phyloP scores from a whole-genome alignment of 2,113 vertebrate genomes.

The Micronycteris hirsuta region DNA sequence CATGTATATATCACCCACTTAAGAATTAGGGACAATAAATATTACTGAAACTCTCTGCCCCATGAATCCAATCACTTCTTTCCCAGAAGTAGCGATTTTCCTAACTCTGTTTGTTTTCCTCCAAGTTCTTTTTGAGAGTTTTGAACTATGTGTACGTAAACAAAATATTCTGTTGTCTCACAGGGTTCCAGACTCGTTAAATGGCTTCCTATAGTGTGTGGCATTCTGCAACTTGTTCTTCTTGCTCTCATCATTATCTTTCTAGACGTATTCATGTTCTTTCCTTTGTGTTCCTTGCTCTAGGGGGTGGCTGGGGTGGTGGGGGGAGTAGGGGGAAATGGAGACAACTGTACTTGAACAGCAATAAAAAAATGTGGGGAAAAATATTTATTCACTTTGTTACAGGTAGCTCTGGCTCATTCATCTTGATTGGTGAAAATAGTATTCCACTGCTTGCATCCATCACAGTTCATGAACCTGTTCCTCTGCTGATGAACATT shows the following conservation, averaged over 20 bases:
- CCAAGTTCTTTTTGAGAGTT: neutral
- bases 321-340: no score
- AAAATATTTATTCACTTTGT: neutral
- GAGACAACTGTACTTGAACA: no score
- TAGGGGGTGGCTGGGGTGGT: no score
- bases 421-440: neutral
- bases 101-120: neutral
- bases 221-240: neutral
- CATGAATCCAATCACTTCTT: neutral
- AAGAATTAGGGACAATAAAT: neutral
- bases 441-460: neutral
- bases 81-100: neutral
- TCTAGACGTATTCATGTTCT: neutral
- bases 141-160: neutral
- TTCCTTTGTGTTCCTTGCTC: neutral
- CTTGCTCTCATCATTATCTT: neutral
- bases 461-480: neutral
- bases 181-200: neutral
- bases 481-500: neutral
- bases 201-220: neutral
- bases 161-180: neutral
- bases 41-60: neutral
- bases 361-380: no score
- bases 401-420: neutral
- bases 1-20: neutral